phyloP scores from a whole-genome alignment of 1,140 invertebrate genomes.

The Platorchestia sp. region DNA sequence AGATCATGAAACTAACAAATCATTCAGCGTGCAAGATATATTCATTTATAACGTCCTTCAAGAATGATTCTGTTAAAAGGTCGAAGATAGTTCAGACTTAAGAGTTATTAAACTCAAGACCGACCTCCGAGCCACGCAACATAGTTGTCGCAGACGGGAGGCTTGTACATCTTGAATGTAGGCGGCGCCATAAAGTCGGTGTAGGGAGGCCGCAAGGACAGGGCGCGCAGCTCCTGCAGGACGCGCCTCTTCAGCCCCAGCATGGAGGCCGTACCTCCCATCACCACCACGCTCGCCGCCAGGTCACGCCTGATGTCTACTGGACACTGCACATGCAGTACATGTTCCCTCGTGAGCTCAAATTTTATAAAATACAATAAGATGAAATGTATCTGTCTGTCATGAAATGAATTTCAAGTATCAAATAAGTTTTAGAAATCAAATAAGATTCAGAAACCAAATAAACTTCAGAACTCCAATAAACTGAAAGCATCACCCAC shows the following conservation, averaged over 20 bases:
- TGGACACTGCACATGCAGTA: constrained; percentile 76
- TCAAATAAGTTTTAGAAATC: no score
- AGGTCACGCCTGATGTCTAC: constrained; percentile 81
- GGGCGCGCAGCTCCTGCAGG: constrained; percentile 79
- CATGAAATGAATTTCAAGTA: no score
- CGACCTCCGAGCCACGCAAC: constrained; percentile 86
- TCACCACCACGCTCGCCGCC: constrained; percentile 85
- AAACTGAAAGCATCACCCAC: no score
- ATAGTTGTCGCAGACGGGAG: constrained; percentile 87
- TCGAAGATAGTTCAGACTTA: no score
- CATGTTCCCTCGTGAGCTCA: neutral
- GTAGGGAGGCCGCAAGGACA: constrained; percentile 78
- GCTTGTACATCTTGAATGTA: constrained; percentile 83
- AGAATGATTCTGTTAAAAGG: no score
- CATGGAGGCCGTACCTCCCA: constrained; percentile 87
- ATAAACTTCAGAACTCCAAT: no score
- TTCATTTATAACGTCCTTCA: no score
- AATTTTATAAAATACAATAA: neutral
- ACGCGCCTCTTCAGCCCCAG: constrained; percentile 84
- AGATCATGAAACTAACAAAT: no score
- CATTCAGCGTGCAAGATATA: no score
- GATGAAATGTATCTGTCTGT: no score
- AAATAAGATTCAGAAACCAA: no score
- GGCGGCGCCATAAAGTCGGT: constrained; percentile 77
- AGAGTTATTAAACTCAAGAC: no score